Conservation (phyloP, 92 coral and sea anemone species). For the Paragorgia papillata region DNA sequence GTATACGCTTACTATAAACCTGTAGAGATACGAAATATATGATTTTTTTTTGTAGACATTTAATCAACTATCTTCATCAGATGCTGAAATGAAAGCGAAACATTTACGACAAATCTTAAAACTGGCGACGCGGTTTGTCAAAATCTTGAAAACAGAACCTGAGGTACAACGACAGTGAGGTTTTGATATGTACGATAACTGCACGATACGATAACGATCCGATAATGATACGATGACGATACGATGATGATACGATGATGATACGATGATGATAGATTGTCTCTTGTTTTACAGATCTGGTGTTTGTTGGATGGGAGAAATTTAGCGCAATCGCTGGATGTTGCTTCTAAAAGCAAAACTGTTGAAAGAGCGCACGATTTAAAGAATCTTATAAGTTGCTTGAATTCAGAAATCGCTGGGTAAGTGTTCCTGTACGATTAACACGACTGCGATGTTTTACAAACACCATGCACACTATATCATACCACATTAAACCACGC, state of each 20-base stretch:
- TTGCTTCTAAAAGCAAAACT: slow-evolving; percentile 28
- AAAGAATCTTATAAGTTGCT: slow-evolving; percentile 29
- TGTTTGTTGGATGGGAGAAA: slow-evolving; percentile 8
- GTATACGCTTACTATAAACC: too few species aligned
- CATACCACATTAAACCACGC: too few species aligned
- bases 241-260: too few species aligned
- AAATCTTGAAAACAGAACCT: slow-evolving; percentile 33
- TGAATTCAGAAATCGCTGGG: slow-evolving; percentile 29
- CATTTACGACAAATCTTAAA: slow-evolving; percentile 82
- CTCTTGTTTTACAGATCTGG: slow-evolving; percentile 22
- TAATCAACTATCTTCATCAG: slow-evolving; percentile 56
- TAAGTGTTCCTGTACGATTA: background rate
- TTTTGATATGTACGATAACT: too few species aligned
- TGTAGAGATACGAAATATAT: too few species aligned
- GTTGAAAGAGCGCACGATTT: slow-evolving; percentile 39
- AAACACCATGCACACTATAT: too few species aligned
- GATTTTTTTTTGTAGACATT: slow-evolving; percentile 49
- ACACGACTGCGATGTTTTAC: too few species aligned
- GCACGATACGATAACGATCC: too few species aligned
- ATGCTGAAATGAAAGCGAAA: slow-evolving; percentile 73
- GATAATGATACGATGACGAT: too few species aligned
- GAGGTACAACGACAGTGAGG: background rate
- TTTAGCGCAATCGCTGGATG: slow-evolving; percentile 5
- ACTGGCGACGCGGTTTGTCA: slow-evolving; percentile 70
- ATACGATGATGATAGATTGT: background rate